phyloP scores from a whole-genome alignment of 2,797 vertebrate genomes.

The Ctenochaetus hawaiiensis region DNA sequence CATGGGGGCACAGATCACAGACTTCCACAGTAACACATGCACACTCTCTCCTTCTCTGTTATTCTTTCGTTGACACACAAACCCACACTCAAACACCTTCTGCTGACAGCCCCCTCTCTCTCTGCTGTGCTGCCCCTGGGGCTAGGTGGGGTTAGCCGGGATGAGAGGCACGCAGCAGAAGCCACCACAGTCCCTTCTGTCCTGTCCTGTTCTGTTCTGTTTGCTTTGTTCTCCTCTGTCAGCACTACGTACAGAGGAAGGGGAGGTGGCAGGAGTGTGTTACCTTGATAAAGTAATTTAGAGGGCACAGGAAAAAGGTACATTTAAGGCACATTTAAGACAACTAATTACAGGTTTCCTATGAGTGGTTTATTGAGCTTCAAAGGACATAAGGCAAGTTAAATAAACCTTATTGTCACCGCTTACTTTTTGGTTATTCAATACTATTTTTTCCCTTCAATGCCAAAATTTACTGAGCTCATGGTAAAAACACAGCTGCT shows the following conservation, averaged over 20 bases:
- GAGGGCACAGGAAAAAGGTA: constrained; percentile 59
- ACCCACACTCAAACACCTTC: constrained; percentile 63
- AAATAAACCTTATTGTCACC: constrained; percentile 20
- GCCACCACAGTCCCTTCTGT: constrained; percentile 81
- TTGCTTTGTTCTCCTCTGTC: constrained; percentile 73
- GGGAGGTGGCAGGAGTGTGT: constrained; percentile 29
- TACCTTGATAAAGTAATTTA: constrained; percentile 76
- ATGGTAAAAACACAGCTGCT: constrained; percentile 12
- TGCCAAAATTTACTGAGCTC: constrained; percentile 2
- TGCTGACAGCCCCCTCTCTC: constrained; percentile 68
- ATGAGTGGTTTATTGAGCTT: constrained; percentile 29
- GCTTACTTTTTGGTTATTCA: background rate
- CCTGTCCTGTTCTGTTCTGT: constrained; percentile 64
- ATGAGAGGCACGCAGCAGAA: constrained; percentile 77
- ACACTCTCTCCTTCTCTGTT: constrained; percentile 20
- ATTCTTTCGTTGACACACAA: constrained; percentile 51
- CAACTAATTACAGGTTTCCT: constrained; percentile 42
- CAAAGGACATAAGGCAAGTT: background rate
- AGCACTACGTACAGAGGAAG: constrained; percentile 57
- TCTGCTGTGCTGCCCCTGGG: constrained; percentile 69
- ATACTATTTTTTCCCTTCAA: background rate
- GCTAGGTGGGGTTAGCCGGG: constrained; percentile 76
- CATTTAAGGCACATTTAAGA: constrained; percentile 36
- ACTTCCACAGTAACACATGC: constrained; percentile 59
- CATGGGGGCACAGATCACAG: constrained; percentile 69